These are phyloP conservation scores for Phycodurus eques DNA, from an alignment of 2,113 vertebrate species.

Conservation along the genomic window DNA sequence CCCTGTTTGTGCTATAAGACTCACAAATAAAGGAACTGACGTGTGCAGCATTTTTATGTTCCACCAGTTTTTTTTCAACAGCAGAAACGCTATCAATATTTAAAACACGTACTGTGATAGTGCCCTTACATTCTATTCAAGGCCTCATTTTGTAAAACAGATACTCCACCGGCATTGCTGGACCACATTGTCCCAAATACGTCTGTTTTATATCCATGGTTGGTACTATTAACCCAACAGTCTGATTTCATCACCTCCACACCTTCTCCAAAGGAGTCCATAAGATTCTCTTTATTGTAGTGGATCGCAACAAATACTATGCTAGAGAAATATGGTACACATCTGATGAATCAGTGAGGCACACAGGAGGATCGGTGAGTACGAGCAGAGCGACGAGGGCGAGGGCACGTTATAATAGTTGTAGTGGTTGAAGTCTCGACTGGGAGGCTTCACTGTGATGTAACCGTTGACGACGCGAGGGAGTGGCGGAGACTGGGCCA, in stretches of 20 bases:
- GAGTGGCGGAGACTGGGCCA: slow-evolving; percentile 69
- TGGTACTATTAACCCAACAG: neutral
- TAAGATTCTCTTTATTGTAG: neutral
- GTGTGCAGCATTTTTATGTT: neutral
- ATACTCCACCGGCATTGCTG: slow-evolving; percentile 7
- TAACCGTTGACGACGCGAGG: slow-evolving; percentile 79
- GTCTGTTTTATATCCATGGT: slow-evolving; percentile 16
- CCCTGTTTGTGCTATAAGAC: neutral
- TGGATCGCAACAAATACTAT: neutral
- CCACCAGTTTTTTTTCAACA: slow-evolving; percentile 2
- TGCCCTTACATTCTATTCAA: slow-evolving; percentile 8
- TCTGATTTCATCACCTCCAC: neutral
- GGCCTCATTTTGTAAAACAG: slow-evolving; percentile 10
- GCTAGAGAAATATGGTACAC: slow-evolving; percentile 44
- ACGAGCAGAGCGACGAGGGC: slow-evolving; percentile 15
- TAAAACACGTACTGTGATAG: slow-evolving; percentile 4
- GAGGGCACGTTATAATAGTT: slow-evolving; percentile 40
- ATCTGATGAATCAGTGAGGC: slow-evolving; percentile 42
- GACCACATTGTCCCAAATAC: slow-evolving; percentile 2
- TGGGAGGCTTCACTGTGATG: slow-evolving; percentile 69
- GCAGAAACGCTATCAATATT: slow-evolving; percentile 2
- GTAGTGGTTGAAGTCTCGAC: slow-evolving; percentile 34
- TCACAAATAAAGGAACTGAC: slow-evolving; percentile 3
- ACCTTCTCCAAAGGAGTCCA: neutral
- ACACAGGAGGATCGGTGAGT: slow-evolving; percentile 36